These are phyloP conservation scores for Lagocephalus sceleratus DNA, from an alignment of 2,797 vertebrate genomes.

Conservation along the genomic window DNA sequence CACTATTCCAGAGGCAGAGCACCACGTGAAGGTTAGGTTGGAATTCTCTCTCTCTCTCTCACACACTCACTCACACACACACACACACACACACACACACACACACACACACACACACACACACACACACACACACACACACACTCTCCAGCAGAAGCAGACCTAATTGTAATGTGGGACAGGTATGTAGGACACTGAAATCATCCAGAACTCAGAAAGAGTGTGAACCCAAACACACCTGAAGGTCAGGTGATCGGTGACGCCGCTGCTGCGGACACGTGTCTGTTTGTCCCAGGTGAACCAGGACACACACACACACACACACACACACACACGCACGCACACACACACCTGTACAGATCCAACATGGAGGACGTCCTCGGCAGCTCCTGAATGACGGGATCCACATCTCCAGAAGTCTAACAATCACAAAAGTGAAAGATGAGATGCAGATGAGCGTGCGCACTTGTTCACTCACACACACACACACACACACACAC, in stretches of 20 bases:
- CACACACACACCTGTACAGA: background rate
- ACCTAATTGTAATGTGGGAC: constrained; percentile 69
- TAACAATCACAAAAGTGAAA: too few relatives aligned
- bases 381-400: too few relatives aligned
- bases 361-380: too few relatives aligned
- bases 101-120: constrained; percentile 17
- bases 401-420: too few relatives aligned
- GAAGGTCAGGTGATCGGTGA: background rate
- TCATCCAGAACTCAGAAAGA: constrained; percentile 33
- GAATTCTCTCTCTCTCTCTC: too few relatives aligned
- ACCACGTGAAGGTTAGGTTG: background rate
- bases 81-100: constrained; percentile 7
- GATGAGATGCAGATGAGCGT: background rate
- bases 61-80: constrained; percentile 5
- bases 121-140: constrained; percentile 3
- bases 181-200: constrained; percentile 63
- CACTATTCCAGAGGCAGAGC: background rate
- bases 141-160: constrained; percentile 31
- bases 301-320: too few relatives aligned
- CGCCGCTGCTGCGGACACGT: background rate
- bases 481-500: background rate
- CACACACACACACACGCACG: too few relatives aligned
- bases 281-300: too few relatives aligned
- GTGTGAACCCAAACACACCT: constrained; percentile 8
- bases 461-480: background rate